Conservation (phyloP, 2,113 vertebrate genomes). For the Oryzias melastigma region DNA sequence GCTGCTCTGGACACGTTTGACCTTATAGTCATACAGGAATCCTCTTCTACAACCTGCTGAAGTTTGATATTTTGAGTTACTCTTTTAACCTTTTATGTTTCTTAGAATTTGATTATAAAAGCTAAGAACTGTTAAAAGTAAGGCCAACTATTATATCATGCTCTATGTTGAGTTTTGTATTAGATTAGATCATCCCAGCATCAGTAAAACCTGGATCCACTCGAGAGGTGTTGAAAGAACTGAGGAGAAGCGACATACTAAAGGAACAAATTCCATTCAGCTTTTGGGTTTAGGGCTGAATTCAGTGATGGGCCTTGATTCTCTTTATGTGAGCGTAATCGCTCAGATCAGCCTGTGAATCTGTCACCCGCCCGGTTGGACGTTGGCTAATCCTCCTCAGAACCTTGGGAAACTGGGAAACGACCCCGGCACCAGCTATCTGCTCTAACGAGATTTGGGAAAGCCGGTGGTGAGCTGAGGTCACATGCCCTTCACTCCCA, state of each 20-base stretch:
- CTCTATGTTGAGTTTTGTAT: no score
- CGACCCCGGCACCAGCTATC: conserved; percentile 66
- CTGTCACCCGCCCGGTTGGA: conserved; percentile 71
- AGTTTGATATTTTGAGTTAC: no score
- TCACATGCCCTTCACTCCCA: conserved; percentile 75
- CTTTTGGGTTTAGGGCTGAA: conserved; percentile 32
- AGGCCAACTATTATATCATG: no score
- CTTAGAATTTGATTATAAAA: no score
- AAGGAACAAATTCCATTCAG: conserved; percentile 23
- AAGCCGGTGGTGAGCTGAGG: conserved; percentile 73
- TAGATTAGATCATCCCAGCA: no score
- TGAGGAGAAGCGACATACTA: conserved; percentile 9
- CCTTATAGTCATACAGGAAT: no score
- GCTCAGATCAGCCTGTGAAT: conserved; percentile 79
- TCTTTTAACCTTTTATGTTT: no score
- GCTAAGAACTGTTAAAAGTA: no score
- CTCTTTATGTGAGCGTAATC: conserved; percentile 76
- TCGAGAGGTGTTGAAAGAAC: conserved; percentile 21
- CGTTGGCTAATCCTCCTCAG: conserved; percentile 72
- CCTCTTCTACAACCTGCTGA: no score
- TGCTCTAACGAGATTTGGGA: conserved; percentile 76
- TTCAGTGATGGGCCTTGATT: conserved; percentile 52
- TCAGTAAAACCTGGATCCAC: background rate
- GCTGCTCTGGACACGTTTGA: no score
- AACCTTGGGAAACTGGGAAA: conserved; percentile 76